phyloP scores from a whole-genome alignment of 2,113 vertebrate species.

The Aplodontia rufa region DNA sequence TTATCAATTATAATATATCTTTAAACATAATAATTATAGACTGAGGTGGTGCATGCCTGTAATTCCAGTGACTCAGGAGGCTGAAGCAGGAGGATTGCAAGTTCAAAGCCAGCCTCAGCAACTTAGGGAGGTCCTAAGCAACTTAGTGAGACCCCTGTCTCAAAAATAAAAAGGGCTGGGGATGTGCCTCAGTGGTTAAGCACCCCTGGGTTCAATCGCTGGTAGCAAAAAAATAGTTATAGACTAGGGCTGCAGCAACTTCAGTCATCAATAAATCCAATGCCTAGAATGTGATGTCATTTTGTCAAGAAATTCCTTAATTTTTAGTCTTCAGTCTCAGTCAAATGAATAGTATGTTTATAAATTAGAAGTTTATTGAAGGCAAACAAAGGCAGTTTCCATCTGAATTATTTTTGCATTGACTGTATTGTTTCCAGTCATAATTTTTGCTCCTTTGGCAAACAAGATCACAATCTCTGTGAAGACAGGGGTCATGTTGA shows the following conservation, averaged over 20 bases:
- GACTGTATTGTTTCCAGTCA: background rate
- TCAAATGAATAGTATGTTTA: background rate
- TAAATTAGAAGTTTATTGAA: background rate
- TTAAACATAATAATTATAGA: background rate
- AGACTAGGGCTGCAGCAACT: background rate
- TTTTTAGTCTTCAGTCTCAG: background rate
- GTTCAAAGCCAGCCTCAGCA: too few species aligned
- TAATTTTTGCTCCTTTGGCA: background rate
- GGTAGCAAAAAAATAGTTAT: too few species aligned
- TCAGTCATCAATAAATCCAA: background rate
- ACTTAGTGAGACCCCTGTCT: too few species aligned
- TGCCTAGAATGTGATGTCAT: background rate
- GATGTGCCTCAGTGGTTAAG: too few species aligned
- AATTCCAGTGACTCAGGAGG: too few species aligned
- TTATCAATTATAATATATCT: background rate
- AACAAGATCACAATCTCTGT: background rate
- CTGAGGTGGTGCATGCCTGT: too few species aligned
- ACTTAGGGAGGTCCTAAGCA: too few species aligned
- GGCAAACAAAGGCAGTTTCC: constrained; percentile 23
- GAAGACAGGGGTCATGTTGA: background rate
- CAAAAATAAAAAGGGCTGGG: too few species aligned
- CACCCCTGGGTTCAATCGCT: too few species aligned
- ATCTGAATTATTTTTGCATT: background rate
- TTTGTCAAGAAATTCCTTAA: constrained; percentile 4
- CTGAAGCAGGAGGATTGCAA: too few species aligned